Evolutionary conservation across 2,797 vertebrate genomes (phyloP), one percentile per base, ranked within the genome.

Genomic region (Schizothorax lantsangensis): DNA sequence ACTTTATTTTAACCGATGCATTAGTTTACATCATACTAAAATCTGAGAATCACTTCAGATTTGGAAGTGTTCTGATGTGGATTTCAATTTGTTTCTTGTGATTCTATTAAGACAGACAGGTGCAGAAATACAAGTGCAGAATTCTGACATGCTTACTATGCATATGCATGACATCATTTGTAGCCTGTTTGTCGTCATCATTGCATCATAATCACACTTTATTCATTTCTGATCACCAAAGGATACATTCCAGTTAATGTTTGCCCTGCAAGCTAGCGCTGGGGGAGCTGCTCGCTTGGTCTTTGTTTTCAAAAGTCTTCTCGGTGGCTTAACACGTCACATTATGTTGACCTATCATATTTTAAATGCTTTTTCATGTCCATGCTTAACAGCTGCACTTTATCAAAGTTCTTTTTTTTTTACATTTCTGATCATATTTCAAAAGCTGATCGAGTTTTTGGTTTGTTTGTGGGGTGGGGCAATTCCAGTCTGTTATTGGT

Each of bases 351-450:
- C 85, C 83, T 86, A 54, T 92, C 86, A 89, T 86, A 86, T 92
- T 90, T 92, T 88, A 91, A 92, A 88, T 82, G 69, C 87, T 91
- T 92, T 90, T 92, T 92, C 89, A 92, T 94, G 92, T 92, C 92
- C 88, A 92, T 91, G 89, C 92, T 93, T 90, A 94, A 93, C 90
- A 79, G 95, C 92, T 94, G 95, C 95, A 95, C 96, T 96, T 96
- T 96, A 96, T 95, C 89, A 92, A 92, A 93, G 88, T 90, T 91
- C 79, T 87, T 90, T 54, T 79, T 90, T 57, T 83, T 74, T 54
- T 43, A 93, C 92, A 90, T 94, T 94, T 92, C 89, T 52, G 91
- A 94, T 94, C 89, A 92, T 84, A 83, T 88, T 89, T 87, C 49
- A 71, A 77, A 77, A 90, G 87, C 89, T 92, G 92, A 91, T 91